Base-by-base conservation (phyloP, 2,888 invertebrate genomes). In the Thumatha senex region DNA sequence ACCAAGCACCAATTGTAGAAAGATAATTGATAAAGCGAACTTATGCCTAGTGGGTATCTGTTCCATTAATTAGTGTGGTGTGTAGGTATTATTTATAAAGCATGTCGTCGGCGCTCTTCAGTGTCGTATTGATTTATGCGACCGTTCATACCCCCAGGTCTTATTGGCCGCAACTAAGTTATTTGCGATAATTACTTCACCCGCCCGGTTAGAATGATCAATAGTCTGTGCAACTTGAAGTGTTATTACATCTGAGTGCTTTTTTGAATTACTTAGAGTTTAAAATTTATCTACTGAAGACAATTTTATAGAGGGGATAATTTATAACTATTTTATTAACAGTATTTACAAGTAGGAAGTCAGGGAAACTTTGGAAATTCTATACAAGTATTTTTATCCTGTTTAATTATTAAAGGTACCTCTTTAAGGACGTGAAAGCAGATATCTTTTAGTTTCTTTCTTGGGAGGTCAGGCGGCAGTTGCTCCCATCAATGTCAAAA, bases 101-200 rank as follows among this genome's bases (percentile, higher is more conserved):
- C 71, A 54, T 54, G 66, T 70, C 59, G 72, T 61, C 61, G 66
- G 60, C 52, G 61, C 63, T 78, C 72, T 78, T 74, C 73, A 64
- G 70, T 65, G 67, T 70, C 76, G 69, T 81, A 84, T 85, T 83
- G 83, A 86, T 86, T 86, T 82, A 83, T 82, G 69, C 68, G 70
- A 68, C 66, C 71, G 70, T 76, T 74, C 70, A 63, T 61, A 70
- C 73, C 66, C 48, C 49, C 39, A 72, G 75, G 64, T 59, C 60
- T 68, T 71, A 76, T 70, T 63, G 75, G 73, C 61, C 51, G 67
- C 72, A 74, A 80, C 78, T 72, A 79, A 81, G 77, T 78, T 78
- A 85, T 86, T 83, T 77, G 75, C 70, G 63, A 80, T 84, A 84
- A 82, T 86, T 81, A 82, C 81, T 76, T 74, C 59, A 67, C 65